Evolutionary conservation across 2,113 vertebrate genomes (phyloP).

Genomic region (Apodemus sylvaticus): DNA sequence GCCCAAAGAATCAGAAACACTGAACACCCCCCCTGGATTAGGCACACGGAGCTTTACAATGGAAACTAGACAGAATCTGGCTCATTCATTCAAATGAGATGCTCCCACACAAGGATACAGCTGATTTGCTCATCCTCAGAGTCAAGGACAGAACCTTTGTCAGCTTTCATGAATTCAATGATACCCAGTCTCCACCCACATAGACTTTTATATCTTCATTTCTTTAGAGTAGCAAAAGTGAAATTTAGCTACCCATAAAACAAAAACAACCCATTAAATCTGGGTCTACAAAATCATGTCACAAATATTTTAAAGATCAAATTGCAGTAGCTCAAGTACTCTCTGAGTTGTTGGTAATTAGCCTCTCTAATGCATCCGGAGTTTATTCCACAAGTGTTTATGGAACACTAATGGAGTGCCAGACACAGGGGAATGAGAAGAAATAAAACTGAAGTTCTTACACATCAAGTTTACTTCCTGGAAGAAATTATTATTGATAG

Average conservation of each 20-base stretch:
- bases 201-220: background rate
- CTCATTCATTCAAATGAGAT: background rate
- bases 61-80: background rate
- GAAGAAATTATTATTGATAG: background rate
- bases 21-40: background rate
- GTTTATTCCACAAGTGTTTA: conserved; percentile 7
- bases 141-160: background rate
- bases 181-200: background rate
- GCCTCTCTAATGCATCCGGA: background rate
- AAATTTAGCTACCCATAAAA: background rate
- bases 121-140: background rate
- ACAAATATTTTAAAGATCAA: conserved; percentile 44
- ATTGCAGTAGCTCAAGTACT: background rate
- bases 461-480: background rate
- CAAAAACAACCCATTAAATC: background rate
- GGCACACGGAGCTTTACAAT: background rate
- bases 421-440: background rate
- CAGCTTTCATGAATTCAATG: background rate
- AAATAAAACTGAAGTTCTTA: background rate
- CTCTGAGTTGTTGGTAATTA: background rate
- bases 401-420: background rate
- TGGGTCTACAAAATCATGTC: background rate
- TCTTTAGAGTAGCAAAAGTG: background rate
- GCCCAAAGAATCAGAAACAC: background rate
- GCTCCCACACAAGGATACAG: background rate